A percentile compares a stretch with the other conserved stretches of the same genome.
Conservation (phyloP, 2,113 vertebrate genomes). For the Hydrochoerus hydrochaeris region DNA sequence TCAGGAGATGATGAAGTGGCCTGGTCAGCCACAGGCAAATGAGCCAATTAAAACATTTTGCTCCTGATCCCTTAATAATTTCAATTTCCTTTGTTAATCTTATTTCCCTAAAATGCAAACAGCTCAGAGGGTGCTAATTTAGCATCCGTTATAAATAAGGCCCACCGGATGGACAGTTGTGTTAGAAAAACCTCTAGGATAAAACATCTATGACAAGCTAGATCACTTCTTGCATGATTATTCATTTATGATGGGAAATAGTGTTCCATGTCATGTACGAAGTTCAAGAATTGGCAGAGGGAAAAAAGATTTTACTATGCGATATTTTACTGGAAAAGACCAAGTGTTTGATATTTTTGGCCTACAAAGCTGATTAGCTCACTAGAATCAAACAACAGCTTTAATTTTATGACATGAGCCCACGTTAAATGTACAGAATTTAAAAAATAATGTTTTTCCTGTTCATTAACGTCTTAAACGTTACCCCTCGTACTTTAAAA, state of each 20-base stretch:
- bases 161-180: not conserved
- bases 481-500: conserved; percentile 81
- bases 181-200: not conserved
- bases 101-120: conserved; percentile 21
- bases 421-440: conserved; percentile 68
- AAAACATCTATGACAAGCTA: conserved; percentile 25
- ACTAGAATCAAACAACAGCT: conserved; percentile 73
- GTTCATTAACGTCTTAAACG: conserved; percentile 75
- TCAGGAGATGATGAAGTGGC: conserved; percentile 15
- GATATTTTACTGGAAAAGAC: conserved; percentile 76
- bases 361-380: conserved; percentile 69
- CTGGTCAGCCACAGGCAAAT: not conserved
- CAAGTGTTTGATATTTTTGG: conserved; percentile 79
- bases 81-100: conserved; percentile 55
- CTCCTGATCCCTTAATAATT: conserved; percentile 41
- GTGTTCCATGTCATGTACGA: conserved; percentile 19
- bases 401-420: conserved; percentile 82
- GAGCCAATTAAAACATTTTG: conserved; percentile 51
- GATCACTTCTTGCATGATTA: conserved; percentile 29
- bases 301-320: conserved; percentile 65
- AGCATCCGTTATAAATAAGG: not conserved
- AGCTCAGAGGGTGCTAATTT: conserved; percentile 42
- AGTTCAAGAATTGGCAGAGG: conserved; percentile 67
- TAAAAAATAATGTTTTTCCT: conserved; percentile 62
- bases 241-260: conserved; percentile 62